phyloP scores from a whole-genome alignment of 2,888 invertebrate species.

The Euplagia quadripunctaria region DNA sequence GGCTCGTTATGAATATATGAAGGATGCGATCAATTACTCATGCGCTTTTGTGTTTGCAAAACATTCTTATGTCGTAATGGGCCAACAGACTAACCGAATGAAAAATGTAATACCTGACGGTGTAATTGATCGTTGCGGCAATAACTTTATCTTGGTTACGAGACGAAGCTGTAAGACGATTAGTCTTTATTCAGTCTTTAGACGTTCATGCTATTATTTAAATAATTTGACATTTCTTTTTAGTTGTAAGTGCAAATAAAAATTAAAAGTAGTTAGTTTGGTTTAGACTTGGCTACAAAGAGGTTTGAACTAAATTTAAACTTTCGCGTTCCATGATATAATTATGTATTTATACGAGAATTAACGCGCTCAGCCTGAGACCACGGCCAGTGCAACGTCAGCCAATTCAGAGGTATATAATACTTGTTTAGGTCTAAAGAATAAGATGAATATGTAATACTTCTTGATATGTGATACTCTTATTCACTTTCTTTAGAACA shows the following conservation, averaged over 20 bases:
- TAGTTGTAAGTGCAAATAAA: not conserved
- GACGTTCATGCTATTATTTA: conserved; percentile 2
- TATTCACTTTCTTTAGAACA: no score
- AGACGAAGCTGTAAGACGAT: not conserved
- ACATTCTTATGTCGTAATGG: conserved; percentile 43
- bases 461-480: no score
- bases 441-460: no score
- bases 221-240: not conserved
- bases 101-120: conserved; percentile 28
- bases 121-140: conserved; percentile 26
- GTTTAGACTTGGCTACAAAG: no score
- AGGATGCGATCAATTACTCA: conserved; percentile 60
- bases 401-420: no score
- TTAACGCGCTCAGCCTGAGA: no score
- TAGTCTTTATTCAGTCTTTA: not conserved
- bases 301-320: no score
- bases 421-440: no score
- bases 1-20: conserved; percentile 53
- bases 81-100: conserved; percentile 25
- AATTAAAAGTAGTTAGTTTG: no score
- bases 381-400: no score
- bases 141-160: conserved; percentile 7
- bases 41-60: conserved; percentile 41
- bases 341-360: no score
- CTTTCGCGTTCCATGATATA: no score